Conservation (phyloP, 2,113 vertebrate species). For the Gambusia holbrooki region DNA sequence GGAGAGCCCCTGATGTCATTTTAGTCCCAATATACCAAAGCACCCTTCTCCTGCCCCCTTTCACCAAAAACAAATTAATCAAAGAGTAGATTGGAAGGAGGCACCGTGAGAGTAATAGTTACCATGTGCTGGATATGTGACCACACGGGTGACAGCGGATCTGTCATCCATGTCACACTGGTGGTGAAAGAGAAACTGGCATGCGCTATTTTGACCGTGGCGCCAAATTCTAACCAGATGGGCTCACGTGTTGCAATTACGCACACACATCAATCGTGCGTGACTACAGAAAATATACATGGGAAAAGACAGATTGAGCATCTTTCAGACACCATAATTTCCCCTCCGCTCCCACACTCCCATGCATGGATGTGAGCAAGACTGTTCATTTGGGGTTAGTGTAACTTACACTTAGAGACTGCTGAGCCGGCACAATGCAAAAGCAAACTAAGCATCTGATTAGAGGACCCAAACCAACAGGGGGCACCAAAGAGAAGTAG, state of each 20-base stretch:
- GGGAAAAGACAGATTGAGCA: slow-evolving; percentile 59
- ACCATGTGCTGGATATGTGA: slow-evolving; percentile 71
- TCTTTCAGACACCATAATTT: slow-evolving; percentile 61
- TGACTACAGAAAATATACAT: slow-evolving; percentile 73
- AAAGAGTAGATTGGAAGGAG: slow-evolving; percentile 66
- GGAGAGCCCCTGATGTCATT: slow-evolving; percentile 33
- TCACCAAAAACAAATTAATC: slow-evolving; percentile 70
- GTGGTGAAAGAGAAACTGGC: slow-evolving; percentile 72
- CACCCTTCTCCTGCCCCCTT: slow-evolving; percentile 19
- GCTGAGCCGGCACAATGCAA: neutral
- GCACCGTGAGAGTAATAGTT: slow-evolving; percentile 68
- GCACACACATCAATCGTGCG: slow-evolving; percentile 58
- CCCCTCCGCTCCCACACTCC: slow-evolving; percentile 28
- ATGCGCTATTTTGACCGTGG: slow-evolving; percentile 72
- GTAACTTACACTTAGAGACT: neutral
- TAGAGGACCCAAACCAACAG: neutral
- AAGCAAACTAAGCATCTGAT: neutral
- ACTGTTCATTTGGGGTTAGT: slow-evolving; percentile 20
- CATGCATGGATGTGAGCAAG: slow-evolving; percentile 45
- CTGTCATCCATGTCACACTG: slow-evolving; percentile 65
- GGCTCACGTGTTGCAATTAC: slow-evolving; percentile 71
- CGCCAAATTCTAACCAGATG: slow-evolving; percentile 78
- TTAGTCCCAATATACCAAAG: slow-evolving; percentile 53
- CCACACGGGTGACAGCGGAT: slow-evolving; percentile 60
- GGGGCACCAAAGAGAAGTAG: neutral